A percentile compares a stretch with the other conserved stretches of the same genome.
Conservation (phyloP, 2,888 invertebrate species). For the Sphecodes monilicornis region DNA sequence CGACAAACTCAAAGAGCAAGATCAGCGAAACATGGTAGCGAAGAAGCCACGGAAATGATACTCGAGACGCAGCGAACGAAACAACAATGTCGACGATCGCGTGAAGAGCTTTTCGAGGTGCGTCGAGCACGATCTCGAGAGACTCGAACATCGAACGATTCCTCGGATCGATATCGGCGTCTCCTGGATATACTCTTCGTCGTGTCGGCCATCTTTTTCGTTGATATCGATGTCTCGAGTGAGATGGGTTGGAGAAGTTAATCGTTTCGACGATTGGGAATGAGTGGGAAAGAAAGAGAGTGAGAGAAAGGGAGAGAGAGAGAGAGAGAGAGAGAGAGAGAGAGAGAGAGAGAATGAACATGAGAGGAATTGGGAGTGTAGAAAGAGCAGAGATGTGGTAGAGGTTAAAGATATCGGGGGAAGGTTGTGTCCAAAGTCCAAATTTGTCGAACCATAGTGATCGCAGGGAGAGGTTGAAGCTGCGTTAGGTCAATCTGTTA, state of each 20-base stretch:
- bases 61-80: conserved; percentile 29
- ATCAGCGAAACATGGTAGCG: not conserved
- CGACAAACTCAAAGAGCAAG: not conserved
- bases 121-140: conserved; percentile 25
- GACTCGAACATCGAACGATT: conserved; percentile 5
- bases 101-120: conserved; percentile 19
- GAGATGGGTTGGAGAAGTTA: not conserved
- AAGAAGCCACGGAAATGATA: not conserved
- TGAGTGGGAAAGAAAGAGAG: not conserved
- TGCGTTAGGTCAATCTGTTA: not conserved
- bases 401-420: not conserved
- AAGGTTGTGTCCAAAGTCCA: conserved; percentile 1
- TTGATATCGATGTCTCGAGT: not conserved
- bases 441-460: not conserved
- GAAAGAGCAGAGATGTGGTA: too few relatives aligned
- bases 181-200: not conserved
- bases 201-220: not conserved
- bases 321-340: not conserved
- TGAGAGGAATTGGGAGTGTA: too few relatives aligned
- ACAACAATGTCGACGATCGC: conserved; percentile 26
- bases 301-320: not conserved
- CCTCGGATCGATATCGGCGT: conserved; percentile 16
- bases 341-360: not conserved
- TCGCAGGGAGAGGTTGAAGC: not conserved
- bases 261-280: not conserved